Base-by-base conservation (phyloP, 2,797 vertebrate species). In the Chrysocyon brachyurus region DNA sequence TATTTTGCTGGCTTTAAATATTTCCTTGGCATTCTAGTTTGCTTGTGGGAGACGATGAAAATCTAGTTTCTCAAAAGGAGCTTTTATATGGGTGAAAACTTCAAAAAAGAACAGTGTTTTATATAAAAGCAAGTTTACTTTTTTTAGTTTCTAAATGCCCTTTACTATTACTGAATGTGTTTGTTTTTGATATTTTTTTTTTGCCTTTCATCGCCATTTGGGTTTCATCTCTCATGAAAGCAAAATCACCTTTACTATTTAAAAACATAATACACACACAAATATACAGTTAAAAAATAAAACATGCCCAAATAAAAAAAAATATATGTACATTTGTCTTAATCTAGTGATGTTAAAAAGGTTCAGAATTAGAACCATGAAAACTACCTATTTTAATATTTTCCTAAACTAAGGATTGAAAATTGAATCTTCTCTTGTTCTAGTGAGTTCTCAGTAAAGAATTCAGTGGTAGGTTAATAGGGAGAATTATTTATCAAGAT, bases 31-130 rank as follows among this genome's bases (percentile, higher is more conserved):
- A 70, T 96, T 86, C 66, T 57, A 79, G 40, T 84, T 96, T 95
- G 40, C 28, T 94, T 84, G 28, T 92, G 26, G 86, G 40, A 79
- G 66, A 95, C 87, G 75, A 90, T 90, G 49, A 90, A 97, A 96
- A 90, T 52, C 46, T 75, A 64, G 16, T 92, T 92, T 95, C 26
- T 75, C 49, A 95, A 90, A 81, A 72, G 92, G 28, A 77, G 12
- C 10, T 96, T 94, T 95, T 81, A 59, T 57, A 46, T 33, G 63
- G 31, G 15, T 84, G 33, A 82, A 87, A 91, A 91, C 54, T 85
- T 90, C 49, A 96, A 94, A 94, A 94, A 94, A 92, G 64, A 87
- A 94, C 72, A 73, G 87, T 75, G 66, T 54, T 91, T 96, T 59
- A 31, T 90, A 70, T 77, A 87, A 84, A 96, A 97, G 7, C 54